These are phyloP conservation scores for Leucoma salicis DNA, from an alignment of 2,888 invertebrate genomes.

Conservation along the genomic window DNA sequence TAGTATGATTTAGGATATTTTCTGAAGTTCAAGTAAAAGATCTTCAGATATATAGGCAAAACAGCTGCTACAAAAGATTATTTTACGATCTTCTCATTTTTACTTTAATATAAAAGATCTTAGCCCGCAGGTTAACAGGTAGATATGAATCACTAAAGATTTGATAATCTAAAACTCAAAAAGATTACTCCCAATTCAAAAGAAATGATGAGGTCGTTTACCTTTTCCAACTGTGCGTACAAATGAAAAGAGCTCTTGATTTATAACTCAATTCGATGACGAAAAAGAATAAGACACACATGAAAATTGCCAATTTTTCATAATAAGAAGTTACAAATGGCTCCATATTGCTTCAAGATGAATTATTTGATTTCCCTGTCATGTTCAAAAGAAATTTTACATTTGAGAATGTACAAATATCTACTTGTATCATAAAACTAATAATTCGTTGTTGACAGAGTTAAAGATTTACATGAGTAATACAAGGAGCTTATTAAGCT, in stretches of 20 bases:
- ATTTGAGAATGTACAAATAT: too few species aligned
- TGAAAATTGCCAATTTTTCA: constrained; percentile 80
- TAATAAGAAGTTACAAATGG: constrained; percentile 64
- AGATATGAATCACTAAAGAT: constrained; percentile 3
- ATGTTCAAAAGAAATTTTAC: constrained; percentile 7
- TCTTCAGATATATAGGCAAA: too few species aligned
- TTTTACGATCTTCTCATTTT: background rate
- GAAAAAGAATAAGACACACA: constrained; percentile 72
- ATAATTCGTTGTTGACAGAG: too few species aligned
- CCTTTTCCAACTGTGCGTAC: constrained; percentile 60
- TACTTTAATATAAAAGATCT: background rate
- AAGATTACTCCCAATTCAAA: constrained; percentile 35
- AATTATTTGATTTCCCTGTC: constrained; percentile 38
- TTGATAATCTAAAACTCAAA: constrained; percentile 10
- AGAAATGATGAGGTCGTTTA: constrained; percentile 54
- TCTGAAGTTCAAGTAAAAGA: too few species aligned
- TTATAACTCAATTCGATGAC: constrained; percentile 74
- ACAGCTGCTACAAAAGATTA: too few species aligned
- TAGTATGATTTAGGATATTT: too few species aligned
- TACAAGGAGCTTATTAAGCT: too few species aligned
- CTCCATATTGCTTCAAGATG: constrained; percentile 39
- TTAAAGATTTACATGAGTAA: too few species aligned
- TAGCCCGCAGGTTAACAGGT: background rate
- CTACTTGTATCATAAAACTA: too few species aligned
- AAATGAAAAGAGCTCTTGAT: constrained; percentile 69